Conservation (phyloP, 2,797 vertebrate genomes). For the Phrynocephalus guinanensis region DNA sequence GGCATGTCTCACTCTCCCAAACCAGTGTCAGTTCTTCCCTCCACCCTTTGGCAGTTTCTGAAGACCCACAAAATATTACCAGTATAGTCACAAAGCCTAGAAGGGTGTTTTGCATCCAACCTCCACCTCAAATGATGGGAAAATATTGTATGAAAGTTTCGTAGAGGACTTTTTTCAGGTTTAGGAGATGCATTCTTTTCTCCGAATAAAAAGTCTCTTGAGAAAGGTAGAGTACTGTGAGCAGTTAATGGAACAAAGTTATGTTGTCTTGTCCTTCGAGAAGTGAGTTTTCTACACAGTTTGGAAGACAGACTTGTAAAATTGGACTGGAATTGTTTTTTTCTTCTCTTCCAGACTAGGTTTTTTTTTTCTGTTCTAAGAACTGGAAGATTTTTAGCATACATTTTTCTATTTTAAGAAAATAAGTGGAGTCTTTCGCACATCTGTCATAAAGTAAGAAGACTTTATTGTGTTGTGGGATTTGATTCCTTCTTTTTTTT, state of each 20-base stretch:
- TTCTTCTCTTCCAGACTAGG: background rate
- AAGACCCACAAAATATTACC: too few relatives aligned
- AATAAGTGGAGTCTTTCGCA: slow-evolving; percentile 9
- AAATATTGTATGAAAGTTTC: background rate
- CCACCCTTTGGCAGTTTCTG: background rate
- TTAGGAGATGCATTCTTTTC: too few relatives aligned
- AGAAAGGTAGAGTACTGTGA: background rate
- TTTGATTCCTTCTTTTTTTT: background rate
- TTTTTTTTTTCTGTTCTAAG: background rate
- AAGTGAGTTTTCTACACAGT: background rate
- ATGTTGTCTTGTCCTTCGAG: background rate
- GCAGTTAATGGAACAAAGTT: background rate
- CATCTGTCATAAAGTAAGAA: slow-evolving; percentile 4
- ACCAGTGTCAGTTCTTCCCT: background rate
- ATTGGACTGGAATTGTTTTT: background rate
- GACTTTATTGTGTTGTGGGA: slow-evolving; percentile 19
- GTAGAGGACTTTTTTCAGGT: too few relatives aligned
- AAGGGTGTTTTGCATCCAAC: too few relatives aligned
- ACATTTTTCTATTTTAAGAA: slow-evolving; percentile 16
- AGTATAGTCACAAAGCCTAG: too few relatives aligned
- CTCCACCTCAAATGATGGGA: background rate
- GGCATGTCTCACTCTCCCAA: background rate
- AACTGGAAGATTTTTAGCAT: slow-evolving; percentile 1
- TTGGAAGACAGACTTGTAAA: background rate
- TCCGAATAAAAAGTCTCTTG: background rate